Conservation (phyloP, 2,113 vertebrate genomes). For the Microtus pennsylvanicus region DNA sequence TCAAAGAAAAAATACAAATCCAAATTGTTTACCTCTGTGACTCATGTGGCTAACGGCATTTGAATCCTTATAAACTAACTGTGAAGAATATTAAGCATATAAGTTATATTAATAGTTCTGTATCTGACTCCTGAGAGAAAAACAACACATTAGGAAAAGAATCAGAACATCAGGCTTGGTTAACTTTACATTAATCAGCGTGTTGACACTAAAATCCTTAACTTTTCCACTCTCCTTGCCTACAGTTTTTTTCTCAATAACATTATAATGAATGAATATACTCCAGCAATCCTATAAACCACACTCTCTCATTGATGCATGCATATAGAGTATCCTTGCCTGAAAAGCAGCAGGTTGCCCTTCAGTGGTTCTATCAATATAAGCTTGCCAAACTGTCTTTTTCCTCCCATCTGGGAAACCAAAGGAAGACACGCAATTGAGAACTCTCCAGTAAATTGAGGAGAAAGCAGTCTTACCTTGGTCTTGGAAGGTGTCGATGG, state of each 20-base stretch:
- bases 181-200: slow-evolving; percentile 63
- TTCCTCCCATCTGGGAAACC: slow-evolving; percentile 42
- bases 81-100: neutral
- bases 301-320: neutral
- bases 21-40: neutral
- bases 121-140: neutral
- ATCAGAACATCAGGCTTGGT: slow-evolving; percentile 43
- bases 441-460: slow-evolving; percentile 64
- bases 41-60: neutral
- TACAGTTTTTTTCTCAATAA: neutral
- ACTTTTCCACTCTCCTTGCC: neutral
- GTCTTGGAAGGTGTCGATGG: slow-evolving; percentile 65
- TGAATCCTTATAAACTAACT: slow-evolving; percentile 12
- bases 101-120: slow-evolving; percentile 9
- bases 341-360: slow-evolving; percentile 88
- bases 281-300: neutral
- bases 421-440: neutral
- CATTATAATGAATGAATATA: neutral
- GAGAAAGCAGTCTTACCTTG: slow-evolving; percentile 86
- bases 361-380: slow-evolving; percentile 6
- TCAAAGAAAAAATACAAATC: slow-evolving; percentile 11
- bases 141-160: slow-evolving; percentile 52
- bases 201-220: slow-evolving; percentile 50
- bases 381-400: neutral
- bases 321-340: neutral